phyloP scores from a whole-genome alignment of 2,113 vertebrate species.

The Beaufortia kweichowensis region DNA sequence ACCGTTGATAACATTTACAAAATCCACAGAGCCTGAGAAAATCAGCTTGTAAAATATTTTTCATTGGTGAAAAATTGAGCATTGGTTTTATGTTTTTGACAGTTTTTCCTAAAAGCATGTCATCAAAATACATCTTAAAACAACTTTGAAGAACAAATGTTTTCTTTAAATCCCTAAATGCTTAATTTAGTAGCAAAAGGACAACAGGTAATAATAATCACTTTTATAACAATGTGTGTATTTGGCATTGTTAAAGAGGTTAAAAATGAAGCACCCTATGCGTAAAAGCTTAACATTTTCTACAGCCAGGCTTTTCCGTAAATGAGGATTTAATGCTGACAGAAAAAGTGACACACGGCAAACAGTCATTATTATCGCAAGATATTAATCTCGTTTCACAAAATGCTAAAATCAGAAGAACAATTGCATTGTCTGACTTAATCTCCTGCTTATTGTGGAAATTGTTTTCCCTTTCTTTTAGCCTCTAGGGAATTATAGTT shows the following conservation, averaged over 20 bases:
- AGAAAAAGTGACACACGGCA: conserved; percentile 62
- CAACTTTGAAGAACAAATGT: not conserved
- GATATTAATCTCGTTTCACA: conserved; percentile 64
- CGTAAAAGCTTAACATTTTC: conserved; percentile 56
- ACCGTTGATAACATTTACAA: not conserved
- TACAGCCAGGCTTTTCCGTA: conserved; percentile 55
- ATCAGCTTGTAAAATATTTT: no score
- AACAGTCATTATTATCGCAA: conserved; percentile 51
- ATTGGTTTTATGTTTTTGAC: no score
- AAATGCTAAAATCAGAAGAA: conserved; percentile 61
- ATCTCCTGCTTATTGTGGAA: conserved; percentile 60
- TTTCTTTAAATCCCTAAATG: conserved; percentile 43
- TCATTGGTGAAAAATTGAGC: no score
- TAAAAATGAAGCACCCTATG: conserved; percentile 28
- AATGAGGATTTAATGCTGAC: conserved; percentile 63
- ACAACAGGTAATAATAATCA: conserved; percentile 58
- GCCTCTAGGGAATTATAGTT: conserved; percentile 63
- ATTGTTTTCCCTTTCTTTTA: conserved; percentile 67
- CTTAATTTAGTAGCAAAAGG: conserved; percentile 51
- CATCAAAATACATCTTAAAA: not conserved
- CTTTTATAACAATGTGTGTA: conserved; percentile 60
- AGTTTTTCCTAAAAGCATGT: not conserved
- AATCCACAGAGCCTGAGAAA: no score
- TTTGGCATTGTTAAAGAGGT: conserved; percentile 54
- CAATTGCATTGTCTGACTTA: conserved; percentile 53